Conservation (phyloP, 2,797 vertebrate genomes). For the Prunella strophiata region DNA sequence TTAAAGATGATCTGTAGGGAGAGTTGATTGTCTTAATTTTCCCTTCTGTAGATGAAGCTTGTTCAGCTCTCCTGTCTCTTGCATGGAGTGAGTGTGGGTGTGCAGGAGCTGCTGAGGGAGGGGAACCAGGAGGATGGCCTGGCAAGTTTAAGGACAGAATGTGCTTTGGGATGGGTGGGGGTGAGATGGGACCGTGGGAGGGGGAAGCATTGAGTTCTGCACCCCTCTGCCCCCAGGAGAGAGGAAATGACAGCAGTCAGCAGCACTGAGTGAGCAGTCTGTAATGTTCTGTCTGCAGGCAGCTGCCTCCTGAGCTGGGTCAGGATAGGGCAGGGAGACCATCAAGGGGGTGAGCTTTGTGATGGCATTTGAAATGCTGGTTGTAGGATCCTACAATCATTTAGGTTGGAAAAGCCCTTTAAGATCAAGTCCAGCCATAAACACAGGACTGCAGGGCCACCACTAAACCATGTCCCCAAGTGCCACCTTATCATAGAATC, state of each 20-base stretch:
- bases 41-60: not conserved
- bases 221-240: not conserved
- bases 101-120: not conserved
- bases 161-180: not conserved
- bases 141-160: not conserved
- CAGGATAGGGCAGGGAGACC: not conserved
- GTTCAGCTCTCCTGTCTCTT: not conserved
- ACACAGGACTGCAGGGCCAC: not conserved
- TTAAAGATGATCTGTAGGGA: constrained; percentile 56
- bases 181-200: not conserved
- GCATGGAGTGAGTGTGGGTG: fast-evolving
- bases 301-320: not conserved
- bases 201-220: not conserved
- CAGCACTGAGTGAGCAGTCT: not conserved
- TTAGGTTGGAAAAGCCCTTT: not conserved
- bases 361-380: not conserved
- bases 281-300: not conserved
- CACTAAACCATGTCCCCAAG: not conserved
- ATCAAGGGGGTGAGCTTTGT: not conserved
- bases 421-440: not conserved
- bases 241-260: not conserved
- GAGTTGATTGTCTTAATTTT: constrained; percentile 58
- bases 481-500: not conserved
- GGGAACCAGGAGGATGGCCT: not conserved
- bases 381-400: not conserved